These are phyloP conservation scores for Agrochola lota DNA, from an alignment of 2,888 invertebrate genomes.

Conservation along the genomic window DNA sequence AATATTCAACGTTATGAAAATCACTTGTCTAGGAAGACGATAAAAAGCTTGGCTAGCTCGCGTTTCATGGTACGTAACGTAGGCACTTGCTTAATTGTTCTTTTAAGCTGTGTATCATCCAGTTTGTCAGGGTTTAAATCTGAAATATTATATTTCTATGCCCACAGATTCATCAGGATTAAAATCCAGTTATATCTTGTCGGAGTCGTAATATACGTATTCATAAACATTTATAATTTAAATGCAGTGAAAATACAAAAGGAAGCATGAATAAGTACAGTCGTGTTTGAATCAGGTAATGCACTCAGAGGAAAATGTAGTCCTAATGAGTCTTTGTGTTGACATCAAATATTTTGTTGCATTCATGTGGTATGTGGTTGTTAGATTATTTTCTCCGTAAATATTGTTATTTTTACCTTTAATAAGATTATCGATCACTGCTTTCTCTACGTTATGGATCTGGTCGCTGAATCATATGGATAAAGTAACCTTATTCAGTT, in stretches of 20 bases:
- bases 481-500: background rate
- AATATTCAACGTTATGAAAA: slow-evolving; percentile 4
- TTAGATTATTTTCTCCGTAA: background rate
- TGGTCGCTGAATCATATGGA: background rate
- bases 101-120: slow-evolving; percentile 7
- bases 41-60: background rate
- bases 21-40: background rate
- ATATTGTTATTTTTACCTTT: background rate
- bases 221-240: slow-evolving; percentile 2
- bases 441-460: background rate
- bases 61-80: background rate
- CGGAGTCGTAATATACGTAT: background rate
- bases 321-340: background rate
- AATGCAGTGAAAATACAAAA: background rate
- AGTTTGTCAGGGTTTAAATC: background rate
- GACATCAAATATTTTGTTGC: background rate
- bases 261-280: background rate
- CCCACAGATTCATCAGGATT: background rate
- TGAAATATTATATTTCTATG: background rate
- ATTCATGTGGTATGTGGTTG: background rate
- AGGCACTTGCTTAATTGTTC: slow-evolving; percentile 27
- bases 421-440: no score
- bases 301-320: background rate
- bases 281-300: background rate
- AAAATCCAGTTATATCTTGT: background rate